Percentiles rank a stretch among this genome's conserved stretches.
phyloP scores from a whole-genome alignment of 2,113 vertebrate genomes.

The Platanista minor region DNA sequence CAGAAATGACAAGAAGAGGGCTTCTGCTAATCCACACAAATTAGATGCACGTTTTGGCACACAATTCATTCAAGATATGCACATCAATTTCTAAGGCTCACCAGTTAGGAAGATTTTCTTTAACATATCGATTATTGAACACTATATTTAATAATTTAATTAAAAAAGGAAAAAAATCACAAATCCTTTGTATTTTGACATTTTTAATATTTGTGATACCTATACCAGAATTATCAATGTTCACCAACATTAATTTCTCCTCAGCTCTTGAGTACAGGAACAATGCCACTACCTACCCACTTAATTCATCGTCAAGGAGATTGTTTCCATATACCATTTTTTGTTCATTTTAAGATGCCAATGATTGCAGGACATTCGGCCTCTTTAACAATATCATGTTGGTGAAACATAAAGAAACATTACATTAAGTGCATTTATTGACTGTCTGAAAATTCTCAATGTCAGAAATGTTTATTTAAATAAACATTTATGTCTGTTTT shows the following conservation, averaged over 20 bases:
- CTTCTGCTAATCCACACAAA: background rate
- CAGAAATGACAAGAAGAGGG: background rate
- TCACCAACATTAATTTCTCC: background rate
- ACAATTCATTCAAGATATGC: background rate
- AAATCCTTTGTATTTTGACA: background rate
- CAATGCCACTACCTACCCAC: background rate
- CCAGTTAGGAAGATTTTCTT: background rate
- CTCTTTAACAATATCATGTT: background rate
- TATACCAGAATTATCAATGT: background rate
- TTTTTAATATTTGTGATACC: background rate
- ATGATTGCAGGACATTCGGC: background rate
- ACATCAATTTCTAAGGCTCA: background rate
- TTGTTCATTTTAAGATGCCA: background rate
- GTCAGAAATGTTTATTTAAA: background rate
- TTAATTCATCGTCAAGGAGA: background rate
- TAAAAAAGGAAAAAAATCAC: background rate
- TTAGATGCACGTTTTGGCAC: background rate
- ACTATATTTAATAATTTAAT: background rate
- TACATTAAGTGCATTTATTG: background rate
- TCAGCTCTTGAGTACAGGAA: background rate
- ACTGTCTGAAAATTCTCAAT: background rate
- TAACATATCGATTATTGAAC: background rate
- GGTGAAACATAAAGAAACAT: background rate
- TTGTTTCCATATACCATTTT: background rate
- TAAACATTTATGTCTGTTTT: background rate